phyloP scores from a whole-genome alignment of 2,888 invertebrate species.

The Cantharis nigra region DNA sequence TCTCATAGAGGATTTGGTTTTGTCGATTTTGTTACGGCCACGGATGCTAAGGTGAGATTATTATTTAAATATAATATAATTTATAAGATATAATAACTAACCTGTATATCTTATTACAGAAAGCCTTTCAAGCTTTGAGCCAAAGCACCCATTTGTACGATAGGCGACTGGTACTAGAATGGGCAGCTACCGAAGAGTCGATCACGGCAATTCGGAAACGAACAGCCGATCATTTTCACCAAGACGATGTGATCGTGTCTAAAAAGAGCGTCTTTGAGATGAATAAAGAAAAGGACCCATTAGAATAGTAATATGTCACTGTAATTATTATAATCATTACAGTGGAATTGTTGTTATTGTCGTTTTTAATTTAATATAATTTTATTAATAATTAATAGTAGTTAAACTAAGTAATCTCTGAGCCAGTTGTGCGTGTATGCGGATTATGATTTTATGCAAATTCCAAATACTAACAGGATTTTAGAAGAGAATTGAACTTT shows the following conservation, averaged over 20 bases:
- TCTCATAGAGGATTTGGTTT: slow-evolving; percentile 95
- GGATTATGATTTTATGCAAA: too few relatives aligned
- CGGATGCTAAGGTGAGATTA: slow-evolving; percentile 83
- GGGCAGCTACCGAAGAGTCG: slow-evolving; percentile 80
- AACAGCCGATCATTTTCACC: slow-evolving; percentile 72
- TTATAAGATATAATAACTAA: neutral
- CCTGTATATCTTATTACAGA: slow-evolving; percentile 58
- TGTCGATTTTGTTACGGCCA: slow-evolving; percentile 86
- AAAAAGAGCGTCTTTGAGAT: slow-evolving; percentile 57
- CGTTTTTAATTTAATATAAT: neutral
- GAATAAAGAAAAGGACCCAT: neutral
- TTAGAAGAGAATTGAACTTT: too few relatives aligned
- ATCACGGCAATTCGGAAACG: slow-evolving; percentile 82
- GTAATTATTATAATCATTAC: too few relatives aligned
- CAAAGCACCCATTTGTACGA: slow-evolving; percentile 98
- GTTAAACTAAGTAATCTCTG: too few relatives aligned
- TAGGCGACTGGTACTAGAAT: slow-evolving; percentile 90
- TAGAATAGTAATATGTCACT: neutral
- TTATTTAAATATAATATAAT: neutral
- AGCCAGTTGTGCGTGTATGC: too few relatives aligned
- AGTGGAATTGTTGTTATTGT: neutral
- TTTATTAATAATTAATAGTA: too few relatives aligned
- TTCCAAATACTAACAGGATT: too few relatives aligned
- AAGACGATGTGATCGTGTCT: slow-evolving; percentile 53
- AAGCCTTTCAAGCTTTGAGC: slow-evolving; percentile 89